phyloP scores from a whole-genome alignment of 2,888 invertebrate species.

The Drosophila meridiana region DNA sequence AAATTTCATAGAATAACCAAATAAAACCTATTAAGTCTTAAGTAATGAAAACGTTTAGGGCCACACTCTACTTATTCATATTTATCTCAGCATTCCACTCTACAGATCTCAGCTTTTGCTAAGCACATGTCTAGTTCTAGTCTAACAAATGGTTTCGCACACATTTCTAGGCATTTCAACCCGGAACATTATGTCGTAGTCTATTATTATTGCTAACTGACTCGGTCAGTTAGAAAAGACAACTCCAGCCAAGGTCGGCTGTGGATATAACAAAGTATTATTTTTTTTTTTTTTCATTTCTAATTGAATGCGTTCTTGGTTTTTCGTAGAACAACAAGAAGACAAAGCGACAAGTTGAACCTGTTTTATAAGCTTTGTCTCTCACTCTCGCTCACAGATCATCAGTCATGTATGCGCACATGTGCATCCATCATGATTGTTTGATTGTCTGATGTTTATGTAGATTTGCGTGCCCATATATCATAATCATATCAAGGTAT shows the following conservation, averaged over 20 bases:
- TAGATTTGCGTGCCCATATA: conserved; percentile 73
- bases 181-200: conserved; percentile 4
- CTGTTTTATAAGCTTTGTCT: conserved; percentile 7
- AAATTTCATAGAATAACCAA: background rate
- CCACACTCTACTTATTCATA: background rate
- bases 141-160: background rate
- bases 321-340: background rate
- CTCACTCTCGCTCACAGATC: conserved; percentile 18
- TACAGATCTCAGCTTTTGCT: too few relatives aligned
- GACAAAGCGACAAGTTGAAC: conserved; percentile 20
- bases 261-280: background rate
- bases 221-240: conserved; percentile 4
- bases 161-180: background rate
- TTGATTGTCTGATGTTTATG: conserved; percentile 59
- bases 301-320: conserved; percentile 9
- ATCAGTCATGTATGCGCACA: conserved; percentile 40
- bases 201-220: background rate
- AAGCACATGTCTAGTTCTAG: background rate
- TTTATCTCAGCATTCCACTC: background rate
- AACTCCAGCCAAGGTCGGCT: conserved; percentile 11
- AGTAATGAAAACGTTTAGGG: background rate
- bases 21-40: background rate
- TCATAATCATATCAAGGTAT: conserved; percentile 62
- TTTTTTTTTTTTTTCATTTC: background rate
- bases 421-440: conserved; percentile 66